These are phyloP conservation scores for Turritopsis dohrnii DNA, from an alignment of 30 jellyfish, hydroid and myxozoan species.

Conservation along the genomic window DNA sequence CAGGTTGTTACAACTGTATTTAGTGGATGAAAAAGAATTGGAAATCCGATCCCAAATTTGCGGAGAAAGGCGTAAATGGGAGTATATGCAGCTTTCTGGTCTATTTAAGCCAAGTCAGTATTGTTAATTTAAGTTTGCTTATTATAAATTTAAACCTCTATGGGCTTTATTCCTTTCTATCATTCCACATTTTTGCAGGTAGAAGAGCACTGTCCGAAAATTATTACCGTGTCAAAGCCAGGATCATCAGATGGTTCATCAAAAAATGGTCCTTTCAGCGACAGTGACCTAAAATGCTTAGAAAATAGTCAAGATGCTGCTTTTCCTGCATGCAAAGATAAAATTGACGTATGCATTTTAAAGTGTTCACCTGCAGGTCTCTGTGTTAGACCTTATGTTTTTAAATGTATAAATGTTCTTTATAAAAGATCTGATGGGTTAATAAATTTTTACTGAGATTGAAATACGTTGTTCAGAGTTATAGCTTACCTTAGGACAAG, in stretches of 20 bases:
- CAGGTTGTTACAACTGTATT: neutral
- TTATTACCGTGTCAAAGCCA: neutral
- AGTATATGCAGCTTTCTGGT: slow-evolving; percentile 46
- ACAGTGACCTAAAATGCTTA: neutral
- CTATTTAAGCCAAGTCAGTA: slow-evolving; percentile 60
- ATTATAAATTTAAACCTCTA: neutral
- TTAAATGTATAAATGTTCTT: too few relatives aligned
- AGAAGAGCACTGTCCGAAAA: slow-evolving; percentile 32
- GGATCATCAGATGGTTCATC: neutral
- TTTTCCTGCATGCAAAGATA: slow-evolving; percentile 56
- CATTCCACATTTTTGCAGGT: slow-evolving; percentile 14
- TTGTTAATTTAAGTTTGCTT: too few relatives aligned
- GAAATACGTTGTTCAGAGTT: neutral
- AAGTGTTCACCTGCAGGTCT: neutral
- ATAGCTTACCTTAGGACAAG: neutral
- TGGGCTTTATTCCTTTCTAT: neutral
- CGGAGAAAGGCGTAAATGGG: slow-evolving; percentile 70
- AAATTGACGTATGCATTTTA: slow-evolving; percentile 45
- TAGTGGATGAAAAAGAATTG: slow-evolving; percentile 76
- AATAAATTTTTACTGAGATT: too few relatives aligned
- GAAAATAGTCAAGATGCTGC: slow-evolving; percentile 43
- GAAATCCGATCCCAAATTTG: slow-evolving; percentile 58
- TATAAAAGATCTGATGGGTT: too few relatives aligned
- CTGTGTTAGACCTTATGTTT: neutral
- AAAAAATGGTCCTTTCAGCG: neutral